Evolutionary conservation across 2,113 vertebrate species (phyloP).

Genomic region (Sylvilagus bachmani): DNA sequence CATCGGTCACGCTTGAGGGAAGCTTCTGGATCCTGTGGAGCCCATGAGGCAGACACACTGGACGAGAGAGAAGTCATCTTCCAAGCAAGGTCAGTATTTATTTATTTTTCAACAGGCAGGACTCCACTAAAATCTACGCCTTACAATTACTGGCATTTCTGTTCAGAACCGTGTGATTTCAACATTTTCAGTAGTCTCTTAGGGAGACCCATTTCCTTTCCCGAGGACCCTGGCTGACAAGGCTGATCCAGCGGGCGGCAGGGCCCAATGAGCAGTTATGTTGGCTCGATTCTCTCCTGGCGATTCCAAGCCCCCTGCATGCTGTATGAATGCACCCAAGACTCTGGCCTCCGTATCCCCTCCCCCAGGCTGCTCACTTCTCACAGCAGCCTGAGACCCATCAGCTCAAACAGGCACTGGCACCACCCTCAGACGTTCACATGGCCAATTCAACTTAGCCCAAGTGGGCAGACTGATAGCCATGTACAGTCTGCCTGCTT

Average conservation of each 20-base stretch:
- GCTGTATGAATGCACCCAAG: background rate
- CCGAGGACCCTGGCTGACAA: background rate
- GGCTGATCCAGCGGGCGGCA: background rate
- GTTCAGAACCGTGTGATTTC: constrained; percentile 5
- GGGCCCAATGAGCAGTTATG: background rate
- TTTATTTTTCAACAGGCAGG: constrained; percentile 32
- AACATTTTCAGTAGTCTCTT: constrained; percentile 3
- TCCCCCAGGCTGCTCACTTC: background rate
- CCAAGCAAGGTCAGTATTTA: background rate
- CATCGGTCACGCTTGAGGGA: too few relatives aligned
- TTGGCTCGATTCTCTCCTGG: background rate
- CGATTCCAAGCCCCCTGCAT: background rate
- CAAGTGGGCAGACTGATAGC: background rate
- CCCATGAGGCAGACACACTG: background rate
- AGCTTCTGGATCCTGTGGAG: background rate
- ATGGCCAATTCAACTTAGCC: background rate
- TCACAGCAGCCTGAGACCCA: background rate
- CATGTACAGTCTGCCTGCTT: background rate
- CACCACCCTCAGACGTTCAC: background rate
- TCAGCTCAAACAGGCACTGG: background rate
- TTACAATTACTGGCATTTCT: constrained; percentile 60
- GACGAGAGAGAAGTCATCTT: background rate
- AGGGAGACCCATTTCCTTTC: constrained; percentile 2
- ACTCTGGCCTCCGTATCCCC: background rate
- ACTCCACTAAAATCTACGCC: constrained; percentile 32